These are phyloP conservation scores for Chiloscyllium punctatum DNA, from an alignment of 2,797 vertebrate genomes.

Conservation along the genomic window DNA sequence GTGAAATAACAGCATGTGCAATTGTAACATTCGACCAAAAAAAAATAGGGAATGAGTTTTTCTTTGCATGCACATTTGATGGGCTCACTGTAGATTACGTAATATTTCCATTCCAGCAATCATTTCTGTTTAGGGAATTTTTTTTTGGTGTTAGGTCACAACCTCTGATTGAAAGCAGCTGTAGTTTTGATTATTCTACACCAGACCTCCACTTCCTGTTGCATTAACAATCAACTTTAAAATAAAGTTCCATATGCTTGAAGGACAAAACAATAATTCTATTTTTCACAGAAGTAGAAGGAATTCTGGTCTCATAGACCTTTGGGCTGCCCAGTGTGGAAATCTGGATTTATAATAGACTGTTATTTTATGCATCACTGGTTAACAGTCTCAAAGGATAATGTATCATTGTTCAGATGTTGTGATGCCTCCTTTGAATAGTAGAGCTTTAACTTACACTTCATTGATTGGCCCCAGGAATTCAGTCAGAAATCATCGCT, in stretches of 20 bases:
- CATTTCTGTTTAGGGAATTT: not conserved
- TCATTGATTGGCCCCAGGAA: not conserved
- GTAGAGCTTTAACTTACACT: not conserved
- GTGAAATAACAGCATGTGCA: not conserved
- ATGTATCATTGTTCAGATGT: not conserved
- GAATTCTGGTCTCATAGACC: not conserved
- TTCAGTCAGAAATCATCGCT: no score
- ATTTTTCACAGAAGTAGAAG: not conserved
- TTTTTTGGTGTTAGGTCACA: not conserved
- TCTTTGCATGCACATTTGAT: not conserved
- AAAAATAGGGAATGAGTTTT: not conserved
- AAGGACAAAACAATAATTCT: not conserved
- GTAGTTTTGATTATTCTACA: not conserved
- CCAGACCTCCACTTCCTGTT: conserved; percentile 7
- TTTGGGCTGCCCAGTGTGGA: not conserved
- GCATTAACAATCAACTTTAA: conserved; percentile 13
- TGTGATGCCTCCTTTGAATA: not conserved
- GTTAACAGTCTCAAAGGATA: not conserved
- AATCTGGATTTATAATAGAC: not conserved
- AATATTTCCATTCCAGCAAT: not conserved
- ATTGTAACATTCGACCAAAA: not conserved
- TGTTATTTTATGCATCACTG: not conserved
- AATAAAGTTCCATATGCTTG: not conserved
- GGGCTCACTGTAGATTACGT: not conserved
- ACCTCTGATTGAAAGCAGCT: conserved; percentile 9